Percentiles rank a stretch among this genome's conserved stretches.
These are phyloP conservation scores for Mesoligia furuncula DNA, from an alignment of 2,888 invertebrate genomes.

Conservation along the genomic window DNA sequence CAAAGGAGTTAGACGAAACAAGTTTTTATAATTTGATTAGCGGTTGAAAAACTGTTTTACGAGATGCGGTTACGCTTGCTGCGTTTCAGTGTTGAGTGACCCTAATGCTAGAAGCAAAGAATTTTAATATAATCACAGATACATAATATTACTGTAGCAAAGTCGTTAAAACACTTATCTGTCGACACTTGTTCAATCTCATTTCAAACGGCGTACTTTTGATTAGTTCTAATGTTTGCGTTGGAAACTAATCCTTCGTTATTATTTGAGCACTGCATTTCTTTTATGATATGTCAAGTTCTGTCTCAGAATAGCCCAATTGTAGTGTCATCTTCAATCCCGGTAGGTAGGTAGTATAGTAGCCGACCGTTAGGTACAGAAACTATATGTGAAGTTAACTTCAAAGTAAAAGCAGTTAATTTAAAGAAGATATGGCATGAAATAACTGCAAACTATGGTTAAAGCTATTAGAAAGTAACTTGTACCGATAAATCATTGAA, in stretches of 20 bases:
- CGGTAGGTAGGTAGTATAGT: background rate
- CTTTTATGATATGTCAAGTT: background rate
- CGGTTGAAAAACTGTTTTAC: conserved; percentile 50
- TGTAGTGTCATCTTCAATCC: background rate
- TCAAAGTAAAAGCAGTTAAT: background rate
- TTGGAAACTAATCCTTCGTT: background rate
- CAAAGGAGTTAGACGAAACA: conserved; percentile 34
- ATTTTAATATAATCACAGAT: background rate
- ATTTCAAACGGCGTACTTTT: conserved; percentile 39
- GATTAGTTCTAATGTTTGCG: background rate
- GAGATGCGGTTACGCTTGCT: conserved; percentile 51
- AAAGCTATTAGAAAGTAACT: conserved; percentile 11
- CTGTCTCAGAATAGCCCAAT: background rate
- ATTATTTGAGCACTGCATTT: background rate
- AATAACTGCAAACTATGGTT: conserved; percentile 30
- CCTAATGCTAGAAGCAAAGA: conserved; percentile 27
- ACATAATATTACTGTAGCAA: conserved; percentile 63
- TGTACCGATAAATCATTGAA: conserved; percentile 27
- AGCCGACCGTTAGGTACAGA: background rate
- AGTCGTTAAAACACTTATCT: conserved; percentile 68
- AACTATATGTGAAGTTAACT: background rate
- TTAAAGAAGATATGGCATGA: background rate
- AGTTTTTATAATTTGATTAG: conserved; percentile 45
- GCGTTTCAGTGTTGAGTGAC: conserved; percentile 48
- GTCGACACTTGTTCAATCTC: conserved; percentile 42